Evolutionary conservation across 2,797 vertebrate species (phyloP).

Genomic region (Phataginus tetradactyla): DNA sequence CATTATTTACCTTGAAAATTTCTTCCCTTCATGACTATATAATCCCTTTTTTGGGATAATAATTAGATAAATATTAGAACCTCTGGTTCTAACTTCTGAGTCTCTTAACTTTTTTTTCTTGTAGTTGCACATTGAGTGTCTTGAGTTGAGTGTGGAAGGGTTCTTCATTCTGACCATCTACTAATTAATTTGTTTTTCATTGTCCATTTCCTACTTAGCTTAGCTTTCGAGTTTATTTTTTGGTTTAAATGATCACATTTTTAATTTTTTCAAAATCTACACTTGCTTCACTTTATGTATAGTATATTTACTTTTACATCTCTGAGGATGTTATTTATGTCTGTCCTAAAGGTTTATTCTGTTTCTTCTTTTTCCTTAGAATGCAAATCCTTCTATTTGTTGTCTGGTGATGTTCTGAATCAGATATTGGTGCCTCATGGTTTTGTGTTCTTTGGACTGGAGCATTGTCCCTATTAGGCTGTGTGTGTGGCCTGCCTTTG

Average conservation of each 20-base stretch:
- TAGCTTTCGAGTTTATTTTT: not conserved
- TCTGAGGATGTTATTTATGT: not conserved
- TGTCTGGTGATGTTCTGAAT: not conserved
- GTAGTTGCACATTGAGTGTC: not conserved
- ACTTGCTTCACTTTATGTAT: not conserved
- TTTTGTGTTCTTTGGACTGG: not conserved
- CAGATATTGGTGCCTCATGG: not conserved
- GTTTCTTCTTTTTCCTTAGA: not conserved
- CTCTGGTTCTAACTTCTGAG: not conserved
- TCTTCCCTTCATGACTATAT: not conserved
- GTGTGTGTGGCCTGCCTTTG: not conserved
- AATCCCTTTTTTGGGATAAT: not conserved
- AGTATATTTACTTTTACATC: not conserved
- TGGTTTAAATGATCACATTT: not conserved
- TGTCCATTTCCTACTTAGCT: not conserved
- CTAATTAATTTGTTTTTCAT: not conserved
- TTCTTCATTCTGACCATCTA: not conserved
- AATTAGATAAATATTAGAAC: not conserved
- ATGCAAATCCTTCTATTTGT: not conserved
- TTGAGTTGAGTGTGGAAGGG: not conserved
- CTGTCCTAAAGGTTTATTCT: not conserved
- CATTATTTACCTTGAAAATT: not conserved
- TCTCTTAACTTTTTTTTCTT: not conserved
- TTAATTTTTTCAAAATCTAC: not conserved
- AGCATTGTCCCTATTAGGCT: not conserved